Evolutionary conservation across 2,888 invertebrate genomes (phyloP).

Genomic region (Heliothis peltigera): DNA sequence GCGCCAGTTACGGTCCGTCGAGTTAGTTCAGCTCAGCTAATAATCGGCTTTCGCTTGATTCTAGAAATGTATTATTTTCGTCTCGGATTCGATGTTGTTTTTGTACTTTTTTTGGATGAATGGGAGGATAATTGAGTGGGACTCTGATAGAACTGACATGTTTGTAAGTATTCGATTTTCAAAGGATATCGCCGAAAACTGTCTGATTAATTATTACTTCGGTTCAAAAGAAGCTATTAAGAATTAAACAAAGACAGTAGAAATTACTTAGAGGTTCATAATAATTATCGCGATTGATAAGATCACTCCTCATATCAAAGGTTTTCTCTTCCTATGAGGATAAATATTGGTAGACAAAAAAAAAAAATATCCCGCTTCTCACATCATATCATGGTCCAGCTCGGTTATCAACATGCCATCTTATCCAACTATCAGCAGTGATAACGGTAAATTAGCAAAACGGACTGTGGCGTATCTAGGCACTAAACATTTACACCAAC

Average conservation of each 20-base stretch:
- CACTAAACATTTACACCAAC: constrained; percentile 33
- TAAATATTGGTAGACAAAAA: too few relatives aligned
- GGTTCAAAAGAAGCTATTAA: too few relatives aligned
- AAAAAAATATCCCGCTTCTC: too few relatives aligned
- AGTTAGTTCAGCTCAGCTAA: constrained; percentile 31
- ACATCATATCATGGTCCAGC: too few relatives aligned
- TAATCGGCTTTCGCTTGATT: constrained; percentile 49
- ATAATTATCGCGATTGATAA: too few relatives aligned
- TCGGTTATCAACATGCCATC: too few relatives aligned
- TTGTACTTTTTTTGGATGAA: constrained; percentile 16
- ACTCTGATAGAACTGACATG: constrained; percentile 11
- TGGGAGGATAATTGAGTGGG: constrained; percentile 22
- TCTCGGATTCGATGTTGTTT: constrained; percentile 20
- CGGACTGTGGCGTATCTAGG: constrained; percentile 23
- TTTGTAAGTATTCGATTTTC: neutral
- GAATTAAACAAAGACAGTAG: too few relatives aligned
- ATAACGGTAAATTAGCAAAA: constrained; percentile 11
- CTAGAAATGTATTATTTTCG: constrained; percentile 30
- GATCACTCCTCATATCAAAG: too few relatives aligned
- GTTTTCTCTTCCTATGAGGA: too few relatives aligned
- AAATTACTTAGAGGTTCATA: too few relatives aligned
- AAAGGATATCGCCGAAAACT: neutral
- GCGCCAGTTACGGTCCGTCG: constrained; percentile 56
- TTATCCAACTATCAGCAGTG: too few relatives aligned
- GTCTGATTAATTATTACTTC: too few relatives aligned